Base-by-base conservation (phyloP, 1,140 invertebrate species). In the Drosophila nasuta region DNA sequence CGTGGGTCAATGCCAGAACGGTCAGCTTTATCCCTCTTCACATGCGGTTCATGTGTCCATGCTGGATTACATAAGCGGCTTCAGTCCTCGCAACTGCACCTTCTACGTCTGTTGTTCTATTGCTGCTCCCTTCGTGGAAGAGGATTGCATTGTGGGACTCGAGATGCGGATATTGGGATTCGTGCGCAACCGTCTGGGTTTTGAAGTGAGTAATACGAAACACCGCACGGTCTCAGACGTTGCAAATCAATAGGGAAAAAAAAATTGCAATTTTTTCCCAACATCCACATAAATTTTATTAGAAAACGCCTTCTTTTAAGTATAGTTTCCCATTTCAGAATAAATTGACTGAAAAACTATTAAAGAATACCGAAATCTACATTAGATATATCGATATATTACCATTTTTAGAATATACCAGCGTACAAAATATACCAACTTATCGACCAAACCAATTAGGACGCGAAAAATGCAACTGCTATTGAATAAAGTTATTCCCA, bases 101-200 rank as follows among this genome's bases (percentile, higher is more conserved):
- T 92, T 92, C 58, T 77, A 81, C 7, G 79, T 92, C 3, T 93
- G 92, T 48, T 70, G 91, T 2, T 45, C 91, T 6, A 76, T 92
- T 11, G 67, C 85, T 5, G 89, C 91, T 1, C 92, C 92, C 0
- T 93, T 92, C 43, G 82, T 93, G 6, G 82, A 92, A 62, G 69
- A 72, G 7, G 85, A 89, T 17, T 93, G 92, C 43, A 43, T 62
- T 0, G 3, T 75, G 48, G 92, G 92, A 1, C 49, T 93, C 3
- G 92, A 93, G 65, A 77, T 93, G 73, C 58, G 82, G 5, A 82
- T 92, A 1, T 38, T 92, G 28, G 73, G 74, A 0, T 88, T 92
- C 10, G 83, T 92, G 71, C 75, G 79, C 1, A 83, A 81, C 48
- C 83, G 83, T 0, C 57, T 92, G n/a, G 43, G 70, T 6, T 92